These are phyloP conservation scores for Tyto alba DNA, from an alignment of 2,113 vertebrate genomes.

Conservation along the genomic window DNA sequence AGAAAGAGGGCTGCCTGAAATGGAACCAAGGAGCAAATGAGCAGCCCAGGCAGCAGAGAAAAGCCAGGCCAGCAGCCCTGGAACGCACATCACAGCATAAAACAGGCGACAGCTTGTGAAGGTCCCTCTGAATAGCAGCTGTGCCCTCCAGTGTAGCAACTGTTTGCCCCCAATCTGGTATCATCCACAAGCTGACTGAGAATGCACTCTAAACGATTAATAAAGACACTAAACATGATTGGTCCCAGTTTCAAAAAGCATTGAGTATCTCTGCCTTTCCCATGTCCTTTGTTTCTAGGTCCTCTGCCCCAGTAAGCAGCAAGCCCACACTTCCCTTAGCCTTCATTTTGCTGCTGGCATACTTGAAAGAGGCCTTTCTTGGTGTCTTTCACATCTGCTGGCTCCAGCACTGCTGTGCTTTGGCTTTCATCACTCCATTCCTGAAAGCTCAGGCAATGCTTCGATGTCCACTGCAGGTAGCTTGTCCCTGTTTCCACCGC, in stretches of 20 bases:
- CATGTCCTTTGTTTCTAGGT: not conserved
- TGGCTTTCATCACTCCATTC: not conserved
- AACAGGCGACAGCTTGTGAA: not conserved
- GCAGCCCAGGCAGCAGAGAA: not conserved
- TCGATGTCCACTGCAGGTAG: not conserved
- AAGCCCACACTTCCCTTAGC: not conserved
- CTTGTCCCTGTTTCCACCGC: not conserved
- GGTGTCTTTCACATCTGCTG: not conserved
- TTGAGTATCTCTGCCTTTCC: not conserved
- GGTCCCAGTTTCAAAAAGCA: not conserved
- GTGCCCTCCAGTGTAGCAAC: not conserved
- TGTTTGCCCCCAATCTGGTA: not conserved
- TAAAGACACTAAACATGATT: not conserved
- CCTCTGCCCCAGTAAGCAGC: not conserved
- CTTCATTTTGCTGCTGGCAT: not conserved
- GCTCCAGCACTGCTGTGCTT: not conserved
- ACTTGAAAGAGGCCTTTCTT: not conserved
- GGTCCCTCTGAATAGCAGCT: not conserved
- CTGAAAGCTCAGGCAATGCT: not conserved
- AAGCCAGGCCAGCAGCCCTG: not conserved
- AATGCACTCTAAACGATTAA: not conserved
- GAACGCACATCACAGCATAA: not conserved
- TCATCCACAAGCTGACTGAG: rapidly evolving
- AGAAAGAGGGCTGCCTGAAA: not conserved
- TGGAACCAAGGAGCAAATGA: not conserved